These are phyloP conservation scores for Prietella phreatophila DNA, from an alignment of 2,113 vertebrate genomes.

Conservation along the genomic window DNA sequence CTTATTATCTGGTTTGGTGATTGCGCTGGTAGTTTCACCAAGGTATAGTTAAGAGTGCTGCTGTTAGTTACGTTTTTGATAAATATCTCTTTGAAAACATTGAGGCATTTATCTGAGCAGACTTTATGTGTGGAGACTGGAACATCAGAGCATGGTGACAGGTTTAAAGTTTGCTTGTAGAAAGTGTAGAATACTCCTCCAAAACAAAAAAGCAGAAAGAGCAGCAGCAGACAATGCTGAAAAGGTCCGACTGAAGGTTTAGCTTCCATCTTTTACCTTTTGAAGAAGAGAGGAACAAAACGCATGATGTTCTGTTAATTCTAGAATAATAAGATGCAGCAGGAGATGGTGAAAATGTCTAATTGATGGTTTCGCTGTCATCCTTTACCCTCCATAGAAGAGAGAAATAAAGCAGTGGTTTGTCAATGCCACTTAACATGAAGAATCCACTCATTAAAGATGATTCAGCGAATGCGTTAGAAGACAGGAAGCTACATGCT, in stretches of 20 bases:
- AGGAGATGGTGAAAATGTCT: background rate
- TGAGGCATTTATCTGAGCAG: background rate
- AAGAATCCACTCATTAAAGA: background rate
- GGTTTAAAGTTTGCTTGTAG: slow-evolving; percentile 73
- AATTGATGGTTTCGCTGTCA: background rate
- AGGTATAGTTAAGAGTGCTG: background rate
- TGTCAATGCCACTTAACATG: background rate
- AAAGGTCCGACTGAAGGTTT: background rate
- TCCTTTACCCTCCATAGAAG: background rate
- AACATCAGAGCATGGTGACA: background rate
- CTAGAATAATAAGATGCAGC: background rate
- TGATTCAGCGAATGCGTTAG: background rate
- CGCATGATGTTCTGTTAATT: background rate
- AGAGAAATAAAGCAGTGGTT: background rate
- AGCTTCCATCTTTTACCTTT: slow-evolving; percentile 10
- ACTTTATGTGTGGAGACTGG: slow-evolving; percentile 67
- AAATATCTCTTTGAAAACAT: slow-evolving; percentile 29
- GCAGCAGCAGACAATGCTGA: slow-evolving; percentile 62
- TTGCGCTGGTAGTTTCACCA: slow-evolving; percentile 68
- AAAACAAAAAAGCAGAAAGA: slow-evolving; percentile 74
- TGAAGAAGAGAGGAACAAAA: background rate
- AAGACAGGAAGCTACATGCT: background rate
- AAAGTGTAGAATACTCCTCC: slow-evolving; percentile 76
- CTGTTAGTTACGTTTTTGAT: background rate
- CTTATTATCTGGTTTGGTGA: slow-evolving; percentile 44